These are phyloP conservation scores for Neostethus bicornis DNA, from an alignment of 2,797 vertebrate species.

Conservation along the genomic window DNA sequence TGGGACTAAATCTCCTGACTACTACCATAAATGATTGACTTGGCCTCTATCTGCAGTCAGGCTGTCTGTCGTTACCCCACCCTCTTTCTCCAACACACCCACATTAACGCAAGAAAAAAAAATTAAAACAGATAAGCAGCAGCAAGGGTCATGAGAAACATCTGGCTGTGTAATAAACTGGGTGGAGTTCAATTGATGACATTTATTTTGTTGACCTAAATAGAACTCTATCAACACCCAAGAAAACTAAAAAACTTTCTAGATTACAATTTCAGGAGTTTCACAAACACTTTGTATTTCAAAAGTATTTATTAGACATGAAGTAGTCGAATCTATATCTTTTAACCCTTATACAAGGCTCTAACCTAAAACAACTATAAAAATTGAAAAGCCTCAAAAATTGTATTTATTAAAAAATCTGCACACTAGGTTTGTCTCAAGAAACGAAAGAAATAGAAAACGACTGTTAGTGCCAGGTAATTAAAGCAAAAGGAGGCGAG, in stretches of 20 bases:
- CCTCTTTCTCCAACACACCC: constrained; percentile 23
- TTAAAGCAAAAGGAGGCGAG: constrained; percentile 32
- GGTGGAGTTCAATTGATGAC: constrained; percentile 53
- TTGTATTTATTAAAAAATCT: neutral
- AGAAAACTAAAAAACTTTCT: neutral
- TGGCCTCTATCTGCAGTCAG: constrained; percentile 65
- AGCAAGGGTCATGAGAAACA: constrained; percentile 68
- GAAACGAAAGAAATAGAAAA: constrained; percentile 8
- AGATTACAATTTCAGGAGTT: neutral
- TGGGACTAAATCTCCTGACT: constrained; percentile 59
- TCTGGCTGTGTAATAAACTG: constrained; percentile 59
- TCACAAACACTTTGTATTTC: neutral
- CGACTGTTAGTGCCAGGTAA: constrained; percentile 12
- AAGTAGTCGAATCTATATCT: constrained; percentile 38
- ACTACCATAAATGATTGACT: constrained; percentile 80
- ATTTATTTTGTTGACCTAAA: constrained; percentile 18
- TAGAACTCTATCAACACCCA: constrained; percentile 5
- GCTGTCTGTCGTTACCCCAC: constrained; percentile 30
- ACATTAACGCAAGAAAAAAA: constrained; percentile 25
- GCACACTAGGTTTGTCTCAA: neutral
- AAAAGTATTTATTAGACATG: constrained; percentile 32
- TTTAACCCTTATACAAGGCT: neutral
- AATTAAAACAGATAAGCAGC: constrained; percentile 66
- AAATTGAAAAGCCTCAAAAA: neutral
- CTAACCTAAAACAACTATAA: constrained; percentile 11